A percentile compares a stretch with the other conserved stretches of the same genome.
Evolutionary conservation across 2,888 invertebrate genomes (phyloP).

Genomic region (Oscheius sp.): DNA sequence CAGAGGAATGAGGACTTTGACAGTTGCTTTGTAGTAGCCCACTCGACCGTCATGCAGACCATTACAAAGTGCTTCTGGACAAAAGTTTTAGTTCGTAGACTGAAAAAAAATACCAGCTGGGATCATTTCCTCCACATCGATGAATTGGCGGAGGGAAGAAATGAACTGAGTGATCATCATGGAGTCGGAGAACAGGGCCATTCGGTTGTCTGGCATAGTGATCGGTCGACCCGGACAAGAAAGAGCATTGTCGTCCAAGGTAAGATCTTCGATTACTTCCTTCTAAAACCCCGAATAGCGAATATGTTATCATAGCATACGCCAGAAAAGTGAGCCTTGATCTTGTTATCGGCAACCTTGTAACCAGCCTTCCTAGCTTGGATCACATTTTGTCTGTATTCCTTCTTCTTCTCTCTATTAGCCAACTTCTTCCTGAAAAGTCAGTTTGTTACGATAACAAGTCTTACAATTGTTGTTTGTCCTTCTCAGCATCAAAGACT

Average conservation of each 20-base stretch:
- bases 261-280: slow-evolving; percentile 26
- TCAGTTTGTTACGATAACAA: background rate
- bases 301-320: background rate
- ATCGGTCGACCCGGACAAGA: slow-evolving; percentile 18
- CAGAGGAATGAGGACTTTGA: slow-evolving; percentile 19
- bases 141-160: slow-evolving; percentile 19
- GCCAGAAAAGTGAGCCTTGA: slow-evolving; percentile 30
- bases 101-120: slow-evolving; percentile 19
- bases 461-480: slow-evolving; percentile 33
- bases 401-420: slow-evolving; percentile 28
- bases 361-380: slow-evolving; percentile 12
- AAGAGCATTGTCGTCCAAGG: slow-evolving; percentile 1
- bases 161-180: slow-evolving; percentile 35
- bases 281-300: slow-evolving; percentile 19
- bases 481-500: slow-evolving; percentile 25
- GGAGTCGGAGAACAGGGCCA: slow-evolving; percentile 29
- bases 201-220: background rate
- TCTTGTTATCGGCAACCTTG: slow-evolving; percentile 18
- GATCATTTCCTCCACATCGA: slow-evolving; percentile 7
- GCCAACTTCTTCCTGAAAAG: slow-evolving; percentile 33
- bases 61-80: slow-evolving; percentile 14
- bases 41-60: slow-evolving; percentile 12
- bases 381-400: slow-evolving; percentile 22
- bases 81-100: background rate
- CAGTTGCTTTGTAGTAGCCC: slow-evolving; percentile 21